Base-by-base conservation (phyloP, 2,888 invertebrate species). In the Drosophila kuntzei region DNA sequence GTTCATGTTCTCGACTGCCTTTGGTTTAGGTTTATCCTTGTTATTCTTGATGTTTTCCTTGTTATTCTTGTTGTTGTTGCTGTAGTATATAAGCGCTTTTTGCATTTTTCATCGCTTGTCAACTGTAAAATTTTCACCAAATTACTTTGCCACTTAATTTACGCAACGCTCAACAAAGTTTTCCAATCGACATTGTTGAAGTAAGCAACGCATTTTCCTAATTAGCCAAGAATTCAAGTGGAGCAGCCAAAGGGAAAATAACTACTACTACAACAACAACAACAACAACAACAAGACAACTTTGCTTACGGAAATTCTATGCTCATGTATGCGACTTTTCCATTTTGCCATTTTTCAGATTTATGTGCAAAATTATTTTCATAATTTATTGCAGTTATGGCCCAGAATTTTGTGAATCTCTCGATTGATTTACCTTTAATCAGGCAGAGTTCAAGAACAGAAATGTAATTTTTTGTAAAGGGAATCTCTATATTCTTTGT, bases 161-260 rank as follows among this genome's bases (percentile, higher is more conserved):
- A 63, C 59, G 74, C 57, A 66, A 53, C 29, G 43, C 43, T 46
- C 32, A 27, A 32, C 20, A 61, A 85, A 85, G 65, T 82, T 82
- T 79, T 69, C 29, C 72, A 69, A 82, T 71, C 62, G 65, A 62
- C 49, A 64, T 58, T 53, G 46, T 55, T 57, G 37, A 46, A 43
- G 41, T 69, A 57, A 60, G 69, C 65, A 69, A 62, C 51, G 62
- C 75, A 79, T 82, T 82, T 75, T 32, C 46, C 82, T 85, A 82
- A 82, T 82, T 82, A 82, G 85, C 71, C 34, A 25, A 62, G 25
- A 55, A 32, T 22, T 66, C 44, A 14, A 47, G 25, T 41, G 44
- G 16, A 11, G 7, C 6, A 20, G 14, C 27, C 43, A 20, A 34
- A 43, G 20, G 41, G 49, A 37, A 51, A 54, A 62, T 43, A 51